These are phyloP conservation scores for Habropoda laboriosa DNA, from an alignment of 1,140 invertebrate genomes.

Conservation along the genomic window DNA sequence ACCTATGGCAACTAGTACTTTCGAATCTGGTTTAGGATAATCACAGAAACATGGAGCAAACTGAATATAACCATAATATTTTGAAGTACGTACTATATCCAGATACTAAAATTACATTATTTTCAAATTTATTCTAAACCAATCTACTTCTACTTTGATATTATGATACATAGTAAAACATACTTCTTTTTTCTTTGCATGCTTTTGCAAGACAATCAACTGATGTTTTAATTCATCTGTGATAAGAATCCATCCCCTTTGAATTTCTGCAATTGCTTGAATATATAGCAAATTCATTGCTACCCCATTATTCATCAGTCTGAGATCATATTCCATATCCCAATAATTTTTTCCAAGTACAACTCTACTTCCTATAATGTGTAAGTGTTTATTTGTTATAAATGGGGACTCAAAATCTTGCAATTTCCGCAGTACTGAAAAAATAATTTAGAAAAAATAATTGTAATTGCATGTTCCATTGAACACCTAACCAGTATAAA, in stretches of 20 bases:
- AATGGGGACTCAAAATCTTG: constrained; percentile 98
- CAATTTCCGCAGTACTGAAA: constrained; percentile 90
- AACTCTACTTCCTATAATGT: constrained; percentile 66
- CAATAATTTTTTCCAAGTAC: constrained; percentile 87
- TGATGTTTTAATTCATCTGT: constrained; percentile 87
- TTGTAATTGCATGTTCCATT: too few relatives aligned
- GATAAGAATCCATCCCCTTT: constrained; percentile 91
- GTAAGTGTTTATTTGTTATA: constrained; percentile 89
- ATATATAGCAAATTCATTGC: constrained; percentile 93
- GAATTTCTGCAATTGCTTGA: constrained; percentile 93
- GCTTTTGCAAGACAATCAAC: constrained; percentile 87
- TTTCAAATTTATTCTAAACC: constrained; percentile 13
- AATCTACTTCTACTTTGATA: background rate
- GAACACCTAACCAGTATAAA: too few relatives aligned
- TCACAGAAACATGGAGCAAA: constrained; percentile 90
- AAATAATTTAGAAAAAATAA: constrained; percentile 28
- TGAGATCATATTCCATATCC: constrained; percentile 92
- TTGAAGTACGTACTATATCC: constrained; percentile 89
- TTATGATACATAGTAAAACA: constrained; percentile 27
- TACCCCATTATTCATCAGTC: constrained; percentile 90
- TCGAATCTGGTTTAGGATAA: constrained; percentile 87
- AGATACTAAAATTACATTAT: constrained; percentile 87
- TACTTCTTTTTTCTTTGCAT: constrained; percentile 92
- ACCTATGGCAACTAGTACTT: constrained; percentile 88
- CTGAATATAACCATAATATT: constrained; percentile 94